Evolutionary conservation across 2,888 invertebrate genomes (phyloP), one percentile per base, ranked within the genome.

Genomic region (Nesidiocoris tenuis): DNA sequence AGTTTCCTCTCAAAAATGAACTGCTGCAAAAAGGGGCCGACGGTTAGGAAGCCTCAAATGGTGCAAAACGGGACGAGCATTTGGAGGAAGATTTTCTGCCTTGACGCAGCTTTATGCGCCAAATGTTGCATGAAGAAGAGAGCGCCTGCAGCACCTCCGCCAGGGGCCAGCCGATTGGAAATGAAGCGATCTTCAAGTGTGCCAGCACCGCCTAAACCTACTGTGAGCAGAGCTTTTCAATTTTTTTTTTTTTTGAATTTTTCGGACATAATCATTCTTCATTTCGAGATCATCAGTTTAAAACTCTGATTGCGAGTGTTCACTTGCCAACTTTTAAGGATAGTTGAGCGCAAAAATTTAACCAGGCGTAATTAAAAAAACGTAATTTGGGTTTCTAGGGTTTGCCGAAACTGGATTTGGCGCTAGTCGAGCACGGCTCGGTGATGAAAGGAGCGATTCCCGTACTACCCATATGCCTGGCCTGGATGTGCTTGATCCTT

Each of bases 371-470:
- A n/a, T n/a, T n/a, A n/a, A n/a, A n/a, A n/a, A n/a, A n/a, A n/a
- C n/a, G n/a, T n/a, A n/a, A n/a, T n/a, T n/a, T n/a, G 1, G 23
- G 2, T 21, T 55, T 56, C 18, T 84, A 93, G 92, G 93, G 93
- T 79, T 88, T 89, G 79, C 88, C 90, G 72, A 94, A 93, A 83
- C 85, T 94, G 79, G 94, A 94, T 81, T 86, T 89, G 0, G 88
- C 90, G 22, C 85, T 94, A 78, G 90, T 94, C 18, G 94, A 94
- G 81, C 91, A 92, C 83, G 89, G 88, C 77, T 95, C 95, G 0
- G 87, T 92, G 82, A 96, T 97, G 89, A 91, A 93, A 80, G 94
- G 92, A 22, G 96, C 96, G 25, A 94, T 98, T 79, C 97, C 98
- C 0, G 92, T 95, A 78, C 86, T 98, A 82, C 96, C 97, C 0